Evolutionary conservation across 2,113 vertebrate species (phyloP).

Genomic region (Galemys pyrenaicus): DNA sequence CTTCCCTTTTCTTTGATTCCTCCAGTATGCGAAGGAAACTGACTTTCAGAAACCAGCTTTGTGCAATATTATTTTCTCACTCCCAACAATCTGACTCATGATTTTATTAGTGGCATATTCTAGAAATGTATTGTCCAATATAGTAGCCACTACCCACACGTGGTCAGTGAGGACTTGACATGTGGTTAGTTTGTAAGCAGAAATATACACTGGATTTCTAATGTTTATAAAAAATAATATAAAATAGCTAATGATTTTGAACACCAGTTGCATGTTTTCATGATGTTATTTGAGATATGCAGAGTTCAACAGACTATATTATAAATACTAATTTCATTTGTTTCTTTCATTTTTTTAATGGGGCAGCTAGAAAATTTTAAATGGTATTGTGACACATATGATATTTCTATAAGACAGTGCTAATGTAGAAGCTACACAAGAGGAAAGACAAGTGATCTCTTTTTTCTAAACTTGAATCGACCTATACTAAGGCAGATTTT

Average conservation of each 20-base stretch:
- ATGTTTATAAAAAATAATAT: not conserved
- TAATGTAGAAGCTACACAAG: not conserved
- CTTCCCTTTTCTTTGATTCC: not conserved
- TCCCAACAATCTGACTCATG: not conserved
- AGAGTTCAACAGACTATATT: not conserved
- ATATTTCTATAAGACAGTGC: not conserved
- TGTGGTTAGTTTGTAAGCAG: not conserved
- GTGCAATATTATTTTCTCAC: not conserved
- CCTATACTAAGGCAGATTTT: not conserved
- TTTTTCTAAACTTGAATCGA: not conserved
- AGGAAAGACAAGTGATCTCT: not conserved
- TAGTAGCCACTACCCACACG: not conserved
- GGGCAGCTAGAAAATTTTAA: not conserved
- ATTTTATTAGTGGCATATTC: not conserved
- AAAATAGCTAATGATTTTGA: not conserved
- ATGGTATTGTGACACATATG: not conserved
- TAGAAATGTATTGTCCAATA: not conserved
- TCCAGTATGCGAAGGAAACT: not conserved
- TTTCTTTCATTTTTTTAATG: not conserved
- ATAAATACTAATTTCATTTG: not conserved
- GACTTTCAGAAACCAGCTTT: not conserved
- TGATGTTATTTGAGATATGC: not conserved
- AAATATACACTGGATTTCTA: not conserved
- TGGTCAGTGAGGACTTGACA: not conserved
- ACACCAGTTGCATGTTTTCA: not conserved